Base-by-base conservation (phyloP, 2,888 invertebrate genomes). In the Sympetrum striolatum region DNA sequence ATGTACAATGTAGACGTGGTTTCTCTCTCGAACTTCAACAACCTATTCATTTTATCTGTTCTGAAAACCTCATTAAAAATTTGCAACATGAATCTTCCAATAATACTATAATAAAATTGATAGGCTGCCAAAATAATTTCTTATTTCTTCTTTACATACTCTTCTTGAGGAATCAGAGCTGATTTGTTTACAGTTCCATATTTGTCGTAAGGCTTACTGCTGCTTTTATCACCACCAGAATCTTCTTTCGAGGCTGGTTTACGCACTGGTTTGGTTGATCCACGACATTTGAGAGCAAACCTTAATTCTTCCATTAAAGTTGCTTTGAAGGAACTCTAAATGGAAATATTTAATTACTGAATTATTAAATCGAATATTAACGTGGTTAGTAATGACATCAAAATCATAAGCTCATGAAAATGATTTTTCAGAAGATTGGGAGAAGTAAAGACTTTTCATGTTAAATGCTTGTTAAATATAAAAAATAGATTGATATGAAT, bases 271-370 rank as follows among this genome's bases (percentile, higher is more conserved):
- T 97, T 98, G 82, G 96, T 96, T 37, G 96, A 95, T 92, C 96
- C 95, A 95, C 96, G 96, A 92, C 97, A 96, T 93, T 96, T 95
- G 35, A 97, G 92, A 0, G 96, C 96, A 93, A 97, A 98, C 91
- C 95, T 94, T 0, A 96, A 93, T 93, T 98, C 98, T 0, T 95
- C 95, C 93, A 95, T 95, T 80, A 97, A 94, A 37, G 90, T 82
- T 8, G 60, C 48, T 64, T 64, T 73, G 60, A 90, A 90, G 60
- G 60, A 82, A 12, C 60, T 64, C 90, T 90, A 31, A n/a, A n/a
- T 14, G 22, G 37, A 31, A 22, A 37, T 18, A 14, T 8, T 8
- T n/a, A n/a, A n/a, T n/a, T n/a, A n/a, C n/a, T n/a, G n/a, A n/a
- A n/a, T n/a, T n/a, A n/a, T n/a, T n/a, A n/a, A n/a, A n/a, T n/a